Conservation (phyloP, 2,888 invertebrate genomes). For the Callosobruchus maculatus region DNA sequence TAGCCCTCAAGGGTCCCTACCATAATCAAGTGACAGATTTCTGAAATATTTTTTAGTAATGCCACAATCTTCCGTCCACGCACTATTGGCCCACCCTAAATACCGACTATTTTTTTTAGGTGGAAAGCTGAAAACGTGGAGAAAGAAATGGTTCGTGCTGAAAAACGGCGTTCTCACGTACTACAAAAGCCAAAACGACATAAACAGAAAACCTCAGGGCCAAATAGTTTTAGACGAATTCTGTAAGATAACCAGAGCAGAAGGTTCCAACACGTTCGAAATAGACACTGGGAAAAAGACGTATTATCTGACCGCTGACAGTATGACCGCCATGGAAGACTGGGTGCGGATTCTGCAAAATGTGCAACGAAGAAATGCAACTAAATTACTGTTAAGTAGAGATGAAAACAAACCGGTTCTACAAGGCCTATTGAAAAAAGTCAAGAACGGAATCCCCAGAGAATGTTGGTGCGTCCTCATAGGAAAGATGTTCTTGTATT, state of each 20-base stretch:
- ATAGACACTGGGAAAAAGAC: constrained; percentile 90
- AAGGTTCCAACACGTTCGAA: constrained; percentile 93
- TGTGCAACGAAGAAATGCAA: constrained; percentile 88
- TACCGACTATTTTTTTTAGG: too few relatives aligned
- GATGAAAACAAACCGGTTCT: constrained; percentile 92
- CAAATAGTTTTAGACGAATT: constrained; percentile 88
- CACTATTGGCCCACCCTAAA: too few relatives aligned
- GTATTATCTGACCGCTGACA: constrained; percentile 92
- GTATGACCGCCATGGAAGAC: constrained; percentile 90
- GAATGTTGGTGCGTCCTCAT: constrained; percentile 95
- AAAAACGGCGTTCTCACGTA: constrained; percentile 90
- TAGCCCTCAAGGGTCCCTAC: too few relatives aligned
- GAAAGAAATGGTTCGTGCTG: constrained; percentile 92
- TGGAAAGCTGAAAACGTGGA: constrained; percentile 95
- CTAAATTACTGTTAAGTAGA: constrained; percentile 80
- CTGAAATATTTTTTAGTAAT: too few relatives aligned
- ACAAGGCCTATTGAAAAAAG: constrained; percentile 95
- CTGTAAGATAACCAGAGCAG: constrained; percentile 89
- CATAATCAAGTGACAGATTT: too few relatives aligned
- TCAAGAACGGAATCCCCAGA: constrained; percentile 94
- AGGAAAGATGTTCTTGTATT: constrained; percentile 95
- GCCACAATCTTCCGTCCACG: too few relatives aligned
- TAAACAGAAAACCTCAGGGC: constrained; percentile 85
- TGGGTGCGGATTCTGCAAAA: constrained; percentile 77
- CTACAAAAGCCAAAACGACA: constrained; percentile 90